Base-by-base conservation (phyloP, 2,888 invertebrate genomes). In the Craniophora ligustri region DNA sequence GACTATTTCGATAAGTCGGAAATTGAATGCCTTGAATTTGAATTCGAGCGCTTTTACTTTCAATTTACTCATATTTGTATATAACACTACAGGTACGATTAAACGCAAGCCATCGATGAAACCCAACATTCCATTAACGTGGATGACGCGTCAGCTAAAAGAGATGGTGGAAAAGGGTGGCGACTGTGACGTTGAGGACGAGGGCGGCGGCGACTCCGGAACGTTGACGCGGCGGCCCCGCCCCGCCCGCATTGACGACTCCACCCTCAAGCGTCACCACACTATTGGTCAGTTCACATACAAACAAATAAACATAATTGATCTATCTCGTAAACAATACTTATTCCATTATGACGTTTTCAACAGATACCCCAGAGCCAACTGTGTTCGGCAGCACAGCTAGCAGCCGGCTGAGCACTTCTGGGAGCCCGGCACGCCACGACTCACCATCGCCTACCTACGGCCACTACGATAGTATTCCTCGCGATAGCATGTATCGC, bases 41-140 rank as follows among this genome's bases (percentile, higher is more conserved):
- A n/a, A n/a, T n/a, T n/a, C n/a, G n/a, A n/a, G n/a, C n/a, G n/a
- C n/a, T n/a, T n/a, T n/a, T n/a, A n/a, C n/a, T n/a, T 11, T 10
- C n/a, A 8, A 36, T 13, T 40, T 5, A 19, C 6, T 10, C 3
- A 16, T 16, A 1, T 8, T 11, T 1, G 15, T 19, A 15, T 30
- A 39, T 4, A 35, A 21, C 18, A 36, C 69, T 79, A 0, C 75
- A 88, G 97, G 97, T 23, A 98, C 98, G 23, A 98, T 98, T 57
- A 98, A 98, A 84, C 95, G 98, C 36, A 98, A 98, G 84, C 98
- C 98, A 0, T 97, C 97, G 13, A 97, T 97, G 96, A 97, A 97
- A 85, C 98, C 98, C 5, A 98, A 98, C 87, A 95, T 98, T 40
- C 98, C 98, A 0, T 86, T 98, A 63, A 98, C 98, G 2, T 97